A percentile compares a stretch with the other conserved stretches of the same genome.
Conservation (phyloP, 2,797 vertebrate genomes). For the Distichodus sexfasciatus region DNA sequence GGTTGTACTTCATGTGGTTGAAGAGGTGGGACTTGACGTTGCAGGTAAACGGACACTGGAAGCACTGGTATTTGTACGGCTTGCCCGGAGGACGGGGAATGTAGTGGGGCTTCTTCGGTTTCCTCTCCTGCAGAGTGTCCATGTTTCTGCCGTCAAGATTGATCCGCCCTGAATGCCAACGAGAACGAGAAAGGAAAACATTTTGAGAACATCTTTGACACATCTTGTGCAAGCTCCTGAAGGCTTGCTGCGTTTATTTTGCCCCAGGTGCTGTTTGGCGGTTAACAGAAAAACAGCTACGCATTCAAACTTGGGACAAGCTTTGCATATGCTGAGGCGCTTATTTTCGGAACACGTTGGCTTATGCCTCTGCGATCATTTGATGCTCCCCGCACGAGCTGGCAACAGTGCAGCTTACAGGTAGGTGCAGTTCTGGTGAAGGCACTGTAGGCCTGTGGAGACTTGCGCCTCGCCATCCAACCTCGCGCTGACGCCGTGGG, state of each 20-base stretch:
- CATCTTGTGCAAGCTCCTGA: background rate
- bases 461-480: slow-evolving; percentile 77
- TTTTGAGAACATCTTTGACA: background rate
- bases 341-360: slow-evolving; percentile 35
- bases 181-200: slow-evolving; percentile 2
- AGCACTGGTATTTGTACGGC: slow-evolving; percentile 98
- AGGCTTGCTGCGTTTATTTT: background rate
- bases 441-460: slow-evolving; percentile 79
- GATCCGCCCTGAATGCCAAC: slow-evolving; percentile 44
- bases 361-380: background rate
- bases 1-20: slow-evolving; percentile 98
- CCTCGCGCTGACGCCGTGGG: slow-evolving; percentile 89
- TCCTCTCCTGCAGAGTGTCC: slow-evolving; percentile 87
- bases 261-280: slow-evolving; percentile 31
- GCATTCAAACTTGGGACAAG: slow-evolving; percentile 37
- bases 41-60: slow-evolving; percentile 98
- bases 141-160: slow-evolving; percentile 59
- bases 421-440: slow-evolving; percentile 46
- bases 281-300: slow-evolving; percentile 35
- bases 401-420: slow-evolving; percentile 11
- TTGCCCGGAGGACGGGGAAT: slow-evolving; percentile 95
- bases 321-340: slow-evolving; percentile 34
- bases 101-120: slow-evolving; percentile 97
- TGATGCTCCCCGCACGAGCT: slow-evolving; percentile 19
- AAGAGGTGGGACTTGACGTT: slow-evolving; percentile 98